phyloP scores from a whole-genome alignment of 2,113 vertebrate species.

The Bujurquina vittata region DNA sequence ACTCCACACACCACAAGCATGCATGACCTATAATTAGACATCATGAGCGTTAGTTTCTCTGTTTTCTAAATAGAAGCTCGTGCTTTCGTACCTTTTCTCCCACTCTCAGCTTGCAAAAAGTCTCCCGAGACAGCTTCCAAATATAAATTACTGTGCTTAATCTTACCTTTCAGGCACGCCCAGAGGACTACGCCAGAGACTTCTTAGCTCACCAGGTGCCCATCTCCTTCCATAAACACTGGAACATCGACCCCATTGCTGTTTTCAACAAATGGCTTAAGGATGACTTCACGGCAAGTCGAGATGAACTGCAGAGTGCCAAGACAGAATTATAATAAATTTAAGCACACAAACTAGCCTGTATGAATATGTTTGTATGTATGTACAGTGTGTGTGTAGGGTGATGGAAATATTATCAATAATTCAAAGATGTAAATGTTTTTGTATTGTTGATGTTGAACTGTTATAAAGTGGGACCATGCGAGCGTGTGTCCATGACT shows the following conservation, averaged over 20 bases:
- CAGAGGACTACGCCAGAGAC: slow-evolving; percentile 91
- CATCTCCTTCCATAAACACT: slow-evolving; percentile 98
- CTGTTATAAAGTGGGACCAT: slow-evolving; percentile 34
- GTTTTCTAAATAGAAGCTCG: background rate
- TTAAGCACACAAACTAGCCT: slow-evolving; percentile 17
- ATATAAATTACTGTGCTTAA: slow-evolving; percentile 57
- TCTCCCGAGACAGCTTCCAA: slow-evolving; percentile 31
- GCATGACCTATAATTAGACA: background rate
- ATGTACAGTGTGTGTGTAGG: background rate
- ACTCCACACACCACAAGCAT: background rate
- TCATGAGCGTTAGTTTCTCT: background rate
- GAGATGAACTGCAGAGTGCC: slow-evolving; percentile 49
- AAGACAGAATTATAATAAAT: slow-evolving; percentile 87
- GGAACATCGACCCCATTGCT: slow-evolving; percentile 93
- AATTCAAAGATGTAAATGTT: slow-evolving; percentile 62
- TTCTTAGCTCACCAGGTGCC: slow-evolving; percentile 94
- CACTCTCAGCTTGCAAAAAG: background rate
- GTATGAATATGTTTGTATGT: slow-evolving; percentile 28
- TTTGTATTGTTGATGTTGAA: slow-evolving; percentile 60
- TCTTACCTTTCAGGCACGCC: slow-evolving; percentile 86
- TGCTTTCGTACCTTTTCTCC: background rate
- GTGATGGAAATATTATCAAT: slow-evolving; percentile 24
- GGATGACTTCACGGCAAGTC: slow-evolving; percentile 64
- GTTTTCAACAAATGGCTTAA: slow-evolving; percentile 91
- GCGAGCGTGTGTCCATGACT: slow-evolving; percentile 21